Conservation (phyloP, 2,888 invertebrate species). For the Metalampra italica region DNA sequence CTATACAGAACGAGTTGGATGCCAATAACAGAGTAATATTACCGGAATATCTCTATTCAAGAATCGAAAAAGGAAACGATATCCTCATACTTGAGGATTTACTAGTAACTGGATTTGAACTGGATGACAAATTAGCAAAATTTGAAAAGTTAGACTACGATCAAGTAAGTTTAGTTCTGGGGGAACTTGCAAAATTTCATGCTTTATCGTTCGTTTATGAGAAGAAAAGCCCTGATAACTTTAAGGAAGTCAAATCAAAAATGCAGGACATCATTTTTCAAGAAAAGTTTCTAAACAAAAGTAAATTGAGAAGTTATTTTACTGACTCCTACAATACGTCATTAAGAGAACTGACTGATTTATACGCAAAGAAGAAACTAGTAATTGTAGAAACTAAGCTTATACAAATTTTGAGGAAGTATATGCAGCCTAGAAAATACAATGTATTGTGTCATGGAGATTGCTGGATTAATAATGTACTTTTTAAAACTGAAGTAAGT, state of each 20-base stretch:
- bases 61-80: conserved; percentile 43
- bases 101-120: conserved; percentile 38
- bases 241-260: conserved; percentile 28
- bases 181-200: conserved; percentile 59
- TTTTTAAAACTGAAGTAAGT: conserved; percentile 47
- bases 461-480: conserved; percentile 60
- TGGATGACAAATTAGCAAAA: conserved; percentile 37
- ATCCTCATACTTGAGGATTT: conserved; percentile 61
- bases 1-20: conserved; percentile 37
- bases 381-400: conserved; percentile 35
- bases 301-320: conserved; percentile 52
- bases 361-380: conserved; percentile 38
- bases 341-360: conserved; percentile 38
- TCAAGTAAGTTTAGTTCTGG: conserved; percentile 39
- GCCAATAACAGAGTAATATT: conserved; percentile 35
- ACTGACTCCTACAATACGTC: conserved; percentile 54
- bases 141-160: conserved; percentile 38
- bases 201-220: conserved; percentile 51
- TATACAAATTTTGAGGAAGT: conserved; percentile 44
- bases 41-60: conserved; percentile 46
- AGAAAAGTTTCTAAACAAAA: conserved; percentile 51
- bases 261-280: conserved; percentile 54
- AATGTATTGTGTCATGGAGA: conserved; percentile 67
- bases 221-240: conserved; percentile 29
- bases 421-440: conserved; percentile 34